These are phyloP conservation scores for Philhelius pedissequus DNA, from an alignment of 2,888 invertebrate species.

Conservation along the genomic window DNA sequence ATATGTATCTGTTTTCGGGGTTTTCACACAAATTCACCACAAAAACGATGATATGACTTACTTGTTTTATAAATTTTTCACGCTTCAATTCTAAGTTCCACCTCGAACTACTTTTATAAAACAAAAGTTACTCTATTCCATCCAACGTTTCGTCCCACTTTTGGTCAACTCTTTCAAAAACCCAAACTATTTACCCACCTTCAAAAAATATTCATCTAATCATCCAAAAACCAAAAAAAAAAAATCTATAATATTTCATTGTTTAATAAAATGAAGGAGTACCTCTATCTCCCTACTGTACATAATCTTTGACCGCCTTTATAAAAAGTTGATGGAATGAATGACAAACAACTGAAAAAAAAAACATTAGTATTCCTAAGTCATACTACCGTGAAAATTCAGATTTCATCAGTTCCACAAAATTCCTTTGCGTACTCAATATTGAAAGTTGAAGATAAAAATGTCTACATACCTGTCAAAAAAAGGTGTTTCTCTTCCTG, in stretches of 20 bases:
- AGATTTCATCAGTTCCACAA: background rate
- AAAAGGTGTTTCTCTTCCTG: conserved; percentile 14
- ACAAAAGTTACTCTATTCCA: background rate
- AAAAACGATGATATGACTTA: no score
- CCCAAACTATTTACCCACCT: background rate
- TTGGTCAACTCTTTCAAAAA: background rate
- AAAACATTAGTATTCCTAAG: background rate
- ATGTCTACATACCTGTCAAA: background rate
- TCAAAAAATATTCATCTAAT: background rate
- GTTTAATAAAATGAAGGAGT: background rate
- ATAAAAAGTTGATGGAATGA: background rate
- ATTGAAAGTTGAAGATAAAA: background rate
- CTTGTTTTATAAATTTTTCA: conserved; percentile 2
- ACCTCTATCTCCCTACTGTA: background rate
- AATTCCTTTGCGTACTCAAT: background rate
- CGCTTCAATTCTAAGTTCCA: conserved; percentile 27
- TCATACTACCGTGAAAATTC: background rate
- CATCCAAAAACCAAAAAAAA: conserved; percentile 4
- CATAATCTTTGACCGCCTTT: background rate
- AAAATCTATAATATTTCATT: background rate
- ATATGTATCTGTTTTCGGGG: background rate
- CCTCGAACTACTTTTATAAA: background rate
- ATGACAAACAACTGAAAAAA: background rate
- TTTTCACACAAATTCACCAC: background rate
- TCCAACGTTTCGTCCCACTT: conserved; percentile 17